Base-by-base conservation (phyloP, 2,113 vertebrate species). In the Cavia porcellus region DNA sequence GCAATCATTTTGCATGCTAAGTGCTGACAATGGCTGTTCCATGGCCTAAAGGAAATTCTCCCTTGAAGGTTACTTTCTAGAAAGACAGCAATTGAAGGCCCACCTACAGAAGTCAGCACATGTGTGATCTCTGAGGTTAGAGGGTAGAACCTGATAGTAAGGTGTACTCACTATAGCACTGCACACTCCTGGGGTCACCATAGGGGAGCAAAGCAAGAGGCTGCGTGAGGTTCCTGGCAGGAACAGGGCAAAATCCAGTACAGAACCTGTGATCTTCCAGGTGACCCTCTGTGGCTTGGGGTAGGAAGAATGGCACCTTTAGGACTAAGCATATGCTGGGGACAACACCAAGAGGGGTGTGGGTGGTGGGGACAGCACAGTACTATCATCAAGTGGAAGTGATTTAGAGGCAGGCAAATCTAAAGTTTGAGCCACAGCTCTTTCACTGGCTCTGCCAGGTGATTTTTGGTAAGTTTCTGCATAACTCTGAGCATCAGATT, bases 1-100 rank as follows among this genome's bases (percentile, higher is more conserved):
- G 96, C 98, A 99, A 96, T 99, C 99, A 25, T 98, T 98, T 98
- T 99, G 99, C 89, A 99, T 95, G 94, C 99, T 99, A 95, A 99
- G 98, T 81, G 98, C 98, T 95, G 99, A 99, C 52, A 99, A 98
- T 0, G 98, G 98, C 81, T 99, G 98, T 45, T 99, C 99, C 98
- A 99, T 96, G 45, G 72, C 42, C 47, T 61, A 50, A 61, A 68
- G 47, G n/a, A n/a, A 30, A 28, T 96, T 50, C 84, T 61, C 20
- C 9, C n/a, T 90, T 87, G 55, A 84, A 64, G 81, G 52, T 45
- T 35, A 70, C 19, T 64, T 89, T 96, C 52, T 52, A 77, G 88
- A 84, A 80, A 59, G 62, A 70, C n/a, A 83, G 75, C 30, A 14
- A 47, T 4, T n/a, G 32, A 66, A 90, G 42, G 55, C 9, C 22